phyloP scores from a whole-genome alignment of 2,888 invertebrate species.

The Metellina segmentata region DNA sequence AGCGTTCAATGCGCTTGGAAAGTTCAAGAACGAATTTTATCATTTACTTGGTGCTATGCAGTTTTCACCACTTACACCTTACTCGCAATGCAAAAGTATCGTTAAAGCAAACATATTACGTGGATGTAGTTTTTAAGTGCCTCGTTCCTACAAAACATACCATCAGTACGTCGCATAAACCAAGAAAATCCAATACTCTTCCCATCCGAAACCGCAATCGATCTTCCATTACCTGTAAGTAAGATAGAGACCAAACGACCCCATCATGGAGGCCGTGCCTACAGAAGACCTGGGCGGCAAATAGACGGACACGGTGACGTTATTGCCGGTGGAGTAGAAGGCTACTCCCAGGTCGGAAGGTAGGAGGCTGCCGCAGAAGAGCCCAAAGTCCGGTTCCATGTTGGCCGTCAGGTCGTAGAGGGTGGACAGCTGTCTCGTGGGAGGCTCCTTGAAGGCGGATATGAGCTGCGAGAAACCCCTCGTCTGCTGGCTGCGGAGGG shows the following conservation, averaged over 20 bases:
- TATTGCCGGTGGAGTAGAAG: slow-evolving; percentile 85
- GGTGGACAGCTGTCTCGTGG: slow-evolving; percentile 58
- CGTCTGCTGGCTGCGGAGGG: slow-evolving; percentile 74
- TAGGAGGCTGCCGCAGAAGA: slow-evolving; percentile 71
- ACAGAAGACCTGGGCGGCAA: slow-evolving; percentile 86
- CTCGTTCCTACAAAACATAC: no score
- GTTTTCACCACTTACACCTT: no score
- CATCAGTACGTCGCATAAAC: no score
- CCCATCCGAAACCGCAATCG: neutral
- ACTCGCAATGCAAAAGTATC: no score
- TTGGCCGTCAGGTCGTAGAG: slow-evolving; percentile 62
- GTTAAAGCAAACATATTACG: no score
- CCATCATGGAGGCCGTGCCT: slow-evolving; percentile 81
- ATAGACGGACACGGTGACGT: slow-evolving; percentile 87
- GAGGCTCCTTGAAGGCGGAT: slow-evolving; percentile 75
- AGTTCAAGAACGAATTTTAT: no score
- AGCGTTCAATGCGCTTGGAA: no score
- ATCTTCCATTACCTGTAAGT: slow-evolving; percentile 80
- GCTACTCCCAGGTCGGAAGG: slow-evolving; percentile 63
- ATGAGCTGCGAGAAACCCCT: slow-evolving; percentile 76
- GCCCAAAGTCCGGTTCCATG: slow-evolving; percentile 71
- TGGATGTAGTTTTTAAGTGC: no score
- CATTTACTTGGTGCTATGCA: no score
- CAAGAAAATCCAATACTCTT: neutral
- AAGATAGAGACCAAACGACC: slow-evolving; percentile 85